phyloP scores from a whole-genome alignment of 2,113 vertebrate genomes.

The human region GRCh38 chr12:128364001-128364500 shows the following conservation, averaged over 20 bases:
- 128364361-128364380: neutral
- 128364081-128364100: rapidly evolving
- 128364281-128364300: rapidly evolving
- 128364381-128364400: neutral
- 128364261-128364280: too few relatives aligned
- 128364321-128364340: neutral
- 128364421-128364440: neutral
- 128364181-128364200: neutral
- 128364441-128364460: rapidly evolving
- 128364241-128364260: too few relatives aligned
- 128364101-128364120: too few relatives aligned
- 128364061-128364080: neutral
- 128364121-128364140: too few relatives aligned
- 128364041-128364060: too few relatives aligned
- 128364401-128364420: rapidly evolving
- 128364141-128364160: rapidly evolving
- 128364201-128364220: neutral
- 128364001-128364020: neutral
- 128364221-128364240: too few relatives aligned
- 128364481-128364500: too few relatives aligned
- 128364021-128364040: neutral
- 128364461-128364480: neutral
- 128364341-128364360: neutral
- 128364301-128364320: too few relatives aligned
- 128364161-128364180: too few relatives aligned